phyloP scores from a whole-genome alignment of 64 coral and sea anemone genomes.

The Astreopora myriophthalma region DNA sequence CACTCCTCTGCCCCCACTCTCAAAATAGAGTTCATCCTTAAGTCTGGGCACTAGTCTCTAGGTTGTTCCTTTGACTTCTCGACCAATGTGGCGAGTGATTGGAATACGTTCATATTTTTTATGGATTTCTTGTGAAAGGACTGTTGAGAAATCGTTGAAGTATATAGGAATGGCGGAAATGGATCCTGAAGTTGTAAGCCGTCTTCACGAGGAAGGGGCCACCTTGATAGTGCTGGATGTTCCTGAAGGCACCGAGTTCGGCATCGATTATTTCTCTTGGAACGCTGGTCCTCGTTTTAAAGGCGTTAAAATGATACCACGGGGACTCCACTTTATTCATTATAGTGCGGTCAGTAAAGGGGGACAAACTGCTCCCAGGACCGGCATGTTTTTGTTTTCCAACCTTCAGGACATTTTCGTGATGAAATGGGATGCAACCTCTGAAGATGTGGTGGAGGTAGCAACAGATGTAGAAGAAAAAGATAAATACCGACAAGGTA shows the following conservation, averaged over 20 bases:
- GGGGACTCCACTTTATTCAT: conserved; percentile 87
- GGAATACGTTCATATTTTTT: background rate
- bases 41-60: background rate
- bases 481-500: conserved; percentile 62
- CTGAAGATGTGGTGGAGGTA: conserved; percentile 78
- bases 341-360: conserved; percentile 80
- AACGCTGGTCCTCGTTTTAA: conserved; percentile 85
- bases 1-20: too few species aligned
- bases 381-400: conserved; percentile 82
- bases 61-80: background rate
- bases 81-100: background rate
- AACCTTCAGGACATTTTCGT: conserved; percentile 72
- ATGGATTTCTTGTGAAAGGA: background rate
- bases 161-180: conserved; percentile 21
- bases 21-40: background rate
- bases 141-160: background rate
- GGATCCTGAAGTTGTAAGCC: conserved; percentile 77
- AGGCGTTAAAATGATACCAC: conserved; percentile 98
- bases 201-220: conserved; percentile 75
- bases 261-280: conserved; percentile 94
- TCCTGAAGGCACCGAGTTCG: conserved; percentile 87
- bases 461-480: conserved; percentile 68
- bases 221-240: conserved; percentile 79
- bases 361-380: conserved; percentile 86
- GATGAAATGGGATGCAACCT: conserved; percentile 69